A percentile compares a stretch with the other conserved stretches of the same genome.
Conservation (phyloP, 2,797 vertebrate species). For the Chaetodon trifasciatus region DNA sequence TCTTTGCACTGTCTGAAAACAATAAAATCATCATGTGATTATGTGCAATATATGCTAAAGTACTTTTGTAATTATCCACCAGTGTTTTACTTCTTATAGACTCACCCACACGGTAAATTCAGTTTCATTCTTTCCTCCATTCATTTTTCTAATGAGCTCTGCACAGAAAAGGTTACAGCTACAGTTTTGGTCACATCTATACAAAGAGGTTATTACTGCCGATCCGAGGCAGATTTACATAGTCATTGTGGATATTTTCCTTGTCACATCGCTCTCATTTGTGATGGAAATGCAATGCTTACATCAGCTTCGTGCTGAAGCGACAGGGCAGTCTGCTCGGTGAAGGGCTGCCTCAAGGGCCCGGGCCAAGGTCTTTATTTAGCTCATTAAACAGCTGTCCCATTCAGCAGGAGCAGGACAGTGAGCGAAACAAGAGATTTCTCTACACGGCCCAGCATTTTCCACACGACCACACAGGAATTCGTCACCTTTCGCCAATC, state of each 20-base stretch:
- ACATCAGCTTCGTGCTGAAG: constrained; percentile 60
- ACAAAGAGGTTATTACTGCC: constrained; percentile 38
- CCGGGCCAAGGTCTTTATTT: constrained; percentile 77
- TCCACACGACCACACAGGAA: constrained; percentile 64
- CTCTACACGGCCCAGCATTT: constrained; percentile 51
- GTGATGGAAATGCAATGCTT: constrained; percentile 57
- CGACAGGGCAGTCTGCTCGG: constrained; percentile 64
- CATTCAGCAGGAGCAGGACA: constrained; percentile 69
- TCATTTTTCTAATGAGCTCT: constrained; percentile 31
- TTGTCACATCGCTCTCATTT: constrained; percentile 45
- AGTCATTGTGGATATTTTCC: constrained; percentile 51
- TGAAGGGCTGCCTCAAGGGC: constrained; percentile 64
- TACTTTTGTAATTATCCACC: constrained; percentile 7
- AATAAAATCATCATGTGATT: not conserved
- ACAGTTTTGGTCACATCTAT: constrained; percentile 32
- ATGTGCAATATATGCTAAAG: not conserved
- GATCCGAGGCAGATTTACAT: constrained; percentile 48
- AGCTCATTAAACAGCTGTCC: constrained; percentile 83
- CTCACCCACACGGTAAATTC: constrained; percentile 9
- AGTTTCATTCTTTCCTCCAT: constrained; percentile 14
- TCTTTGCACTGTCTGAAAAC: constrained; percentile 5
- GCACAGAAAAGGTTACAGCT: constrained; percentile 20
- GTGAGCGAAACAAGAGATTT: constrained; percentile 63
- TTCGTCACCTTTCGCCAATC: constrained; percentile 48
- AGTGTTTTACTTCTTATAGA: not conserved